Evolutionary conservation across 2,797 vertebrate species (phyloP).

Genomic region (Enteromius radiatus): DNA sequence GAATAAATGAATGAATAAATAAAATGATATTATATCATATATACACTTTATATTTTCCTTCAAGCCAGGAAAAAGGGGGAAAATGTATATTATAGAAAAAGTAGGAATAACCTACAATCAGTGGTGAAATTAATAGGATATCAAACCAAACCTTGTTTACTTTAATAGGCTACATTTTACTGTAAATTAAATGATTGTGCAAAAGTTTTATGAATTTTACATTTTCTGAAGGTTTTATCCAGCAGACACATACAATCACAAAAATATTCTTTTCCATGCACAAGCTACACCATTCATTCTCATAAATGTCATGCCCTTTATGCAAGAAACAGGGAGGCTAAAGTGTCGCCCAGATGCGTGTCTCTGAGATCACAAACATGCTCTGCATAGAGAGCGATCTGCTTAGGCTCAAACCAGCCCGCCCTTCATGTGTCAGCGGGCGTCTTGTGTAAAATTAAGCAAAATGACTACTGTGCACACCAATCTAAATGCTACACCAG

Average conservation of each 20-base stretch:
- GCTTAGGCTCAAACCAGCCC: conserved; percentile 35
- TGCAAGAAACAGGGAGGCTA: conserved; percentile 35
- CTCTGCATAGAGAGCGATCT: conserved; percentile 48
- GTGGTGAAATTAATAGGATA: not conserved
- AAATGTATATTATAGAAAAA: too few relatives aligned
- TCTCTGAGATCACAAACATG: conserved; percentile 44
- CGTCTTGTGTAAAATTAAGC: not conserved
- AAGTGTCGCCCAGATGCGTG: conserved; percentile 1
- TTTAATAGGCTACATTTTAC: not conserved
- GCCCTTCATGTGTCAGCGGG: conserved; percentile 50
- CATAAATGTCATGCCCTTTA: conserved; percentile 52
- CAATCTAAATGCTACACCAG: conserved; percentile 30
- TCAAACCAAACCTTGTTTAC: not conserved
- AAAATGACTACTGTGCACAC: conserved; percentile 40
- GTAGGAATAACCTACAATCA: not conserved
- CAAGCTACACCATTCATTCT: conserved; percentile 40
- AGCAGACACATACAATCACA: conserved; percentile 4
- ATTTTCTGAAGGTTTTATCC: conserved; percentile 10
- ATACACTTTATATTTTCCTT: too few relatives aligned
- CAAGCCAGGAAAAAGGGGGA: too few relatives aligned
- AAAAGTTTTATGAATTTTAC: not conserved
- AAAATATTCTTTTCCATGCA: conserved; percentile 22
- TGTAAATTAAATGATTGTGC: not conserved
- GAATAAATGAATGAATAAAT: too few relatives aligned
- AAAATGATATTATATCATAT: too few relatives aligned